These are phyloP conservation scores for Clanis bilineata DNA, from an alignment of 2,888 invertebrate species.

Conservation along the genomic window DNA sequence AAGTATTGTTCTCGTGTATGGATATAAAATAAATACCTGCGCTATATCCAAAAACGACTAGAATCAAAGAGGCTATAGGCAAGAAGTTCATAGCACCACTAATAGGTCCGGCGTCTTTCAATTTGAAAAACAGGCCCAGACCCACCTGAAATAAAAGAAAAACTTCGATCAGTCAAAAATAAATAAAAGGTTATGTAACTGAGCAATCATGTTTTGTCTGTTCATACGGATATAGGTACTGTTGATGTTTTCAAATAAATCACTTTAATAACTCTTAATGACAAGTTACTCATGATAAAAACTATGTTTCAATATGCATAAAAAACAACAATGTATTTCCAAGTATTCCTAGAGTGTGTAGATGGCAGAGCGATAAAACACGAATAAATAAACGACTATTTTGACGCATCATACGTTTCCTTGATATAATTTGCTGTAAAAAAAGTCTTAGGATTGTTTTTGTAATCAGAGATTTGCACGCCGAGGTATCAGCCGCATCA, in stretches of 20 bases:
- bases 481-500: too few relatives aligned
- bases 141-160: slow-evolving; percentile 47
- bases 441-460: too few relatives aligned
- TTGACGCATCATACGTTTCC: not conserved
- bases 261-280: too few relatives aligned
- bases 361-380: not conserved
- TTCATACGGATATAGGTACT: not conserved
- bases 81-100: slow-evolving; percentile 54
- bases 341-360: too few relatives aligned
- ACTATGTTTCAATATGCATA: not conserved
- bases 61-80: slow-evolving; percentile 51
- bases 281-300: not conserved
- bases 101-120: slow-evolving; percentile 34
- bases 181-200: too few relatives aligned
- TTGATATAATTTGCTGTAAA: not conserved
- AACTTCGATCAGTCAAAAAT: too few relatives aligned
- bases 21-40: slow-evolving; percentile 39
- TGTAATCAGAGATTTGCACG: too few relatives aligned
- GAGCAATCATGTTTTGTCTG: too few relatives aligned
- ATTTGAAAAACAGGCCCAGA: slow-evolving; percentile 54
- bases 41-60: slow-evolving; percentile 52
- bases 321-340: too few relatives aligned
- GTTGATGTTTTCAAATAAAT: too few relatives aligned
- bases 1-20: too few relatives aligned
- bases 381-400: not conserved